Evolutionary conservation across 2,113 vertebrate species (phyloP).

Genomic region (Sylvia atricapilla): DNA sequence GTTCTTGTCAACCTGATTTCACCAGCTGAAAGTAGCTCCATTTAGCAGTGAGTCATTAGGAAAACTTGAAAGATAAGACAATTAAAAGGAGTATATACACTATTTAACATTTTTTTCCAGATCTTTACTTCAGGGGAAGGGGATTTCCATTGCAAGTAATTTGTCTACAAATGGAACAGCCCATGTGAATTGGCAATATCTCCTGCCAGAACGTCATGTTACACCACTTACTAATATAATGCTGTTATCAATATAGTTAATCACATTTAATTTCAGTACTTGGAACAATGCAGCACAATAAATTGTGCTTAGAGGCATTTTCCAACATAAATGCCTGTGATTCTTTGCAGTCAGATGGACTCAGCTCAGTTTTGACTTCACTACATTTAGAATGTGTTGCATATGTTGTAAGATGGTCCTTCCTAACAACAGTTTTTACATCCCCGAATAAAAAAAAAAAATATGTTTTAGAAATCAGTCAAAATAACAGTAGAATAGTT

Average conservation of each 20-base stretch:
- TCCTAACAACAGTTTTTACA: neutral
- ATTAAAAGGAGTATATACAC: neutral
- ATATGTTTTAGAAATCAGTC: neutral
- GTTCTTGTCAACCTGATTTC: neutral
- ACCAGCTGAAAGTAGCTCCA: neutral
- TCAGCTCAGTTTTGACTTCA: neutral
- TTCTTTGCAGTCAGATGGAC: neutral
- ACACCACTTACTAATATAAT: neutral
- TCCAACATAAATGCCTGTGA: neutral
- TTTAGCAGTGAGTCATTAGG: neutral
- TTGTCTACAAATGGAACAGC: neutral
- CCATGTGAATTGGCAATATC: neutral
- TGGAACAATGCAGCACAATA: neutral
- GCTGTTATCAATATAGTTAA: neutral
- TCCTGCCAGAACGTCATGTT: neutral
- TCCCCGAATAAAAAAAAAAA: neutral
- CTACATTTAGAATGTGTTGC: neutral
- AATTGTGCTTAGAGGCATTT: neutral
- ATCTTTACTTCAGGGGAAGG: neutral
- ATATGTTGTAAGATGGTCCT: neutral
- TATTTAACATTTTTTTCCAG: neutral
- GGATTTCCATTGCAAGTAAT: neutral
- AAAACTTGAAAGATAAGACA: neutral
- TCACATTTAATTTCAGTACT: neutral
- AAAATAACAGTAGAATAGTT: neutral